Base-by-base conservation (phyloP, 1,140 invertebrate species). In the Berghia stephanieae region DNA sequence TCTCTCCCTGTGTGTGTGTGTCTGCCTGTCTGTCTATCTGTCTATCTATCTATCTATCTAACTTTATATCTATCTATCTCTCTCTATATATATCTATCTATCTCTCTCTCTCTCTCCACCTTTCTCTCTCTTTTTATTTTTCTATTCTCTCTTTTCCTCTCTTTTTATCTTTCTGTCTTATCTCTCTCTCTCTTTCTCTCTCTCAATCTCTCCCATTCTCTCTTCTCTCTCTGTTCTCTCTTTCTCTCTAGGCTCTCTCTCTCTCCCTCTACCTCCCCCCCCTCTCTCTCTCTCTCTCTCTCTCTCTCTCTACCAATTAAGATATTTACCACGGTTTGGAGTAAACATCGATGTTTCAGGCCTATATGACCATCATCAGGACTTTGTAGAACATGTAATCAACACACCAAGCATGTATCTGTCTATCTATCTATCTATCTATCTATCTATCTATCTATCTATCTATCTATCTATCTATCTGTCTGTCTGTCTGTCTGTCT, bases 161-260 rank as follows among this genome's bases (percentile, higher is more conserved):
- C 57, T 52, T 74, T 36, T 74, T 40, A 8, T 36, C 4, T 3
- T 55, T 31, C 38, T 52, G 52, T 3, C 42, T 52, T 57, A 10
- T 34, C 71, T 55, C 49, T 10, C n/a, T 52, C 43, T 57, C 34
- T 74, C 21, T 74, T 24, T 74, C n/a, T 74, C 16, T 55, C 71
- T 52, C 44, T 34, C 71, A 6, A 3, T 74, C 16, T 74, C 44
- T 74, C 49, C 42, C 71, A 31, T 52, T 74, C 69, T 60, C 57
- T 5, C 57, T 60, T 24, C 5, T 31, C 57, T 24, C 57, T 60
- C n/a, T 60, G 8, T 60, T 5, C 34, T 5, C 34, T 31, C 34
- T 5, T 60, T 60, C 5, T 5, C 34, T 5, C n/a, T 5, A 6
- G 5, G 6, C 57, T 24, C 5, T 60, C 57, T n/a, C 5, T 60